Evolutionary conservation across 2,113 vertebrate genomes (phyloP), one percentile per base, ranked within the genome.

Genomic region (Phocoena phocoena): DNA sequence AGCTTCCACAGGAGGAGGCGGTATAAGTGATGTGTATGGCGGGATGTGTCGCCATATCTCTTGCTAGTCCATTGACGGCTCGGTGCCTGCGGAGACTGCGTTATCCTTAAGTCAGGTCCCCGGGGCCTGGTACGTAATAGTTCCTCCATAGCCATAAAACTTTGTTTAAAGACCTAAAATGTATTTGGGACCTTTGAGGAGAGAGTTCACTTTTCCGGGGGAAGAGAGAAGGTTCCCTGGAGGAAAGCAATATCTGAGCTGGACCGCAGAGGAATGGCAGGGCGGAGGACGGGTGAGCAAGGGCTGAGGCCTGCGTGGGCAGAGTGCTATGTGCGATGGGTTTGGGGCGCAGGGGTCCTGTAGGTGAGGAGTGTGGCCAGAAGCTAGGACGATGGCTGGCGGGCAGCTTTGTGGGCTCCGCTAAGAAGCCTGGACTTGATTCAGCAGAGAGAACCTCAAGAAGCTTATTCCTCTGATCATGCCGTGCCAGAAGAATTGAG

Each of bases 151-250:
- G 60, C n/a, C 21, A 36, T 14, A 53, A 90, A 53, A 4, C 50
- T 90, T 80, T 90, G 31, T 74, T 80, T 68, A 80, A 97, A 83
- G n/a, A 38, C 8, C 9, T 70, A 47, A 50, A 76, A 85, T 50
- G 25, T 55, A 21, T 31, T 80, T 5, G 7, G 55, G 47, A 79
- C 44, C 26, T 83, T 36, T 1, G 0, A 83, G 9, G 53, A 90
- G 81, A 88, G 83, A 67, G 8, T 38, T 71, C 15, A 6, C 15
- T 41, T 65, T 53, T 41, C 3, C n/a, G 28, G 33, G 21, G 12
- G 12, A 47, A 50, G 18, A 53, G 62, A 93, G 36, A 88, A 93
- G 18, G 8, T 15, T 90, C 60, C 36, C 44, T 17, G 6, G 26
- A 70, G 41, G 73, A 82, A 71, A 89, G 87, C 62, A 73, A 9